phyloP scores from a whole-genome alignment of 2,113 vertebrate species.

The Vulpes ferrilata region DNA sequence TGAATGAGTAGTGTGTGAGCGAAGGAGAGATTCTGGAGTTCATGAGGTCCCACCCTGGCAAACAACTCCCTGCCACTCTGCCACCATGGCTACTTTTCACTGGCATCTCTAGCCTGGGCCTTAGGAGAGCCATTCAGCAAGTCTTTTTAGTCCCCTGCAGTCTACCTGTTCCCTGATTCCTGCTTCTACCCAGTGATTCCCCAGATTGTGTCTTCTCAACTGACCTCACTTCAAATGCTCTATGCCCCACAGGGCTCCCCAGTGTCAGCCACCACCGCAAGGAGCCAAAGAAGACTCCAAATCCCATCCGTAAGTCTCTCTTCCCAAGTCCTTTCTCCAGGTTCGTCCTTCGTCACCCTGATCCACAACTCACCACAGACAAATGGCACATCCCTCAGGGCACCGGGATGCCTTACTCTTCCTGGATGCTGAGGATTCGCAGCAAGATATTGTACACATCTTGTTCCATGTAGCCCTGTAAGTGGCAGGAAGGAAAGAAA shows the following conservation, averaged over 20 bases:
- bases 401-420: slow-evolving; percentile 8
- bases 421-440: slow-evolving; percentile 81
- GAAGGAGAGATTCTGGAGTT: not conserved
- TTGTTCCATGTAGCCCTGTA: slow-evolving; percentile 86
- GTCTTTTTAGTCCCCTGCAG: not conserved
- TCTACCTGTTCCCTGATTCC: not conserved
- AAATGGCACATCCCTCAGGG: not conserved
- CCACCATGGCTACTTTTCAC: not conserved
- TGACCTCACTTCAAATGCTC: not conserved
- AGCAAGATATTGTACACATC: slow-evolving; percentile 82
- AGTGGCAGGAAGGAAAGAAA: slow-evolving; percentile 4
- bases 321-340: not conserved
- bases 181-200: not conserved
- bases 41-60: not conserved
- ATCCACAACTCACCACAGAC: slow-evolving; percentile 45
- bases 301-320: not conserved
- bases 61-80: not conserved
- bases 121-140: not conserved
- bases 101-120: not conserved
- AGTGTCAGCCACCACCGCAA: not conserved
- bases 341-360: not conserved
- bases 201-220: not conserved
- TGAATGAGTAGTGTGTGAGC: not conserved
- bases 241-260: not conserved
- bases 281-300: not conserved